Evolutionary conservation across 2,797 vertebrate genomes (phyloP).

Genomic region (Menidia menidia): DNA sequence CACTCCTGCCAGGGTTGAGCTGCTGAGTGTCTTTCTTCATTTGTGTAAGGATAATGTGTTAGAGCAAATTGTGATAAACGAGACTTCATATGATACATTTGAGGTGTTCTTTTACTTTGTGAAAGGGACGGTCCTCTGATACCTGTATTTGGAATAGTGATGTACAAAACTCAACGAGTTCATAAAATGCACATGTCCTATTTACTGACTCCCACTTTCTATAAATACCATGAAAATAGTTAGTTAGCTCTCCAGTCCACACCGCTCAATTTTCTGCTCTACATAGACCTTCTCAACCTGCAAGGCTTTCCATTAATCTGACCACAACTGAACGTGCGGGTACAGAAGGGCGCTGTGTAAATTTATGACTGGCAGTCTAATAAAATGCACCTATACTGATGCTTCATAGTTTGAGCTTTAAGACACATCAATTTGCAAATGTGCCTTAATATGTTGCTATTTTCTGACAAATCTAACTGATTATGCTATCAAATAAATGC

Average conservation of each 20-base stretch:
- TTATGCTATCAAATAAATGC: background rate
- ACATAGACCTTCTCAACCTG: background rate
- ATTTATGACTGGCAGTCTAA: no score
- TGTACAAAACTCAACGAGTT: background rate
- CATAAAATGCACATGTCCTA: no score
- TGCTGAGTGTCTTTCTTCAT: conserved; percentile 36
- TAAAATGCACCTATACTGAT: background rate
- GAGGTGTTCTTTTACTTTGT: conserved; percentile 17
- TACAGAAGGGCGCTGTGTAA: no score
- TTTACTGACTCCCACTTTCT: no score
- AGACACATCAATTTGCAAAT: background rate
- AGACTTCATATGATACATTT: background rate
- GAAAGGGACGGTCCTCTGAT: conserved; percentile 1
- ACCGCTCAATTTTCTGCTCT: background rate
- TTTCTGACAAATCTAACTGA: background rate
- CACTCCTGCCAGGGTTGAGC: conserved; percentile 14
- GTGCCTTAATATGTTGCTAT: background rate
- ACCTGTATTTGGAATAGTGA: background rate
- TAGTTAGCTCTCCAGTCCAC: background rate
- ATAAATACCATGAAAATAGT: background rate
- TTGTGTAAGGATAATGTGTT: conserved; percentile 26
- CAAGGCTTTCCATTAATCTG: background rate
- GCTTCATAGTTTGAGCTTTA: background rate
- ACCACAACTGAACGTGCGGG: background rate
- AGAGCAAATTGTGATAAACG: conserved; percentile 35